Conservation (phyloP, 2,113 vertebrate species). For the Phaetusa simplex region DNA sequence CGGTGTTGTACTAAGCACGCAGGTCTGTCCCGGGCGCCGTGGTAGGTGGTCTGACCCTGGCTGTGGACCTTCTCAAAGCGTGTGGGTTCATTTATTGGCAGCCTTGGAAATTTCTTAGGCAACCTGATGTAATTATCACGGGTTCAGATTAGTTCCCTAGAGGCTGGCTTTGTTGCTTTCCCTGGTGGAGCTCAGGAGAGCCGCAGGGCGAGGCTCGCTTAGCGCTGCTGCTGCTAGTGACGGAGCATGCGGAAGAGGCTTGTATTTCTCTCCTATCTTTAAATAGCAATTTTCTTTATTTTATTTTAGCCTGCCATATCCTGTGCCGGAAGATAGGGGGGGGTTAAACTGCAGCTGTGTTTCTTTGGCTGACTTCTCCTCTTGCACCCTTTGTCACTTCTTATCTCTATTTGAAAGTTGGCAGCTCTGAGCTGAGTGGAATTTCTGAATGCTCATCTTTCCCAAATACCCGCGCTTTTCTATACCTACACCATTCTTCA, state of each 20-base stretch:
- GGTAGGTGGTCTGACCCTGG: neutral
- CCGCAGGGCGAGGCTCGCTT: neutral
- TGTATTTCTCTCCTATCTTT: neutral
- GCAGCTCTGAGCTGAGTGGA: neutral
- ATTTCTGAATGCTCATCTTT: neutral
- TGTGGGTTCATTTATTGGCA: neutral
- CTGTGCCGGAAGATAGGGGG: neutral
- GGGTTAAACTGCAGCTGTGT: neutral
- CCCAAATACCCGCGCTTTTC: neutral
- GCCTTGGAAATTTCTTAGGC: neutral
- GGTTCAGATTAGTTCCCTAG: neutral
- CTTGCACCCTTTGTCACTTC: neutral
- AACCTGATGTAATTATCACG: neutral
- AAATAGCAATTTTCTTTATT: neutral
- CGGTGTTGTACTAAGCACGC: neutral
- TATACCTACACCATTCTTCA: neutral
- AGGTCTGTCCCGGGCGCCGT: neutral
- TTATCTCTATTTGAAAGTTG: neutral
- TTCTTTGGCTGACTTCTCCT: neutral
- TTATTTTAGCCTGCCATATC: neutral
- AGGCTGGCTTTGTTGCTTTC: neutral
- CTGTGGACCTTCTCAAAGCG: neutral
- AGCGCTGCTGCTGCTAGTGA: neutral
- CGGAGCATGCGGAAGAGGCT: neutral
- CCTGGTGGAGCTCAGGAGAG: neutral